Conservation (phyloP, 2,113 vertebrate genomes). For the Phalacrocorax aristotelis region DNA sequence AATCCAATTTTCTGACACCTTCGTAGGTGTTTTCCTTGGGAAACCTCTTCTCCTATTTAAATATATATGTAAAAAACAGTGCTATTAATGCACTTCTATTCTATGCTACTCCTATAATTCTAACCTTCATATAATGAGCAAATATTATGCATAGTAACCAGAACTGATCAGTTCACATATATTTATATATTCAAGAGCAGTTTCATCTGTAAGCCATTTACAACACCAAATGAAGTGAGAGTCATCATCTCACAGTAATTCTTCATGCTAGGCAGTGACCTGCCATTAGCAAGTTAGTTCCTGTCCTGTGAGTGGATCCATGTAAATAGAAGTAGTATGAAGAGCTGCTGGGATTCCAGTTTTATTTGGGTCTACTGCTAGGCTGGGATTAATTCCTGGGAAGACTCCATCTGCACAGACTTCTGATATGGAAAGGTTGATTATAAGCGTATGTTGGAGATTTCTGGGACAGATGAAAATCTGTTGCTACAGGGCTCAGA, state of each 20-base stretch:
- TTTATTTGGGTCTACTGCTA: slow-evolving; percentile 29
- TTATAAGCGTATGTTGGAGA: slow-evolving; percentile 44
- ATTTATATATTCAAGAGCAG: not conserved
- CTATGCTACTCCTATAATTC: not conserved
- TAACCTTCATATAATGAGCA: not conserved
- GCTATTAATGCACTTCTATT: not conserved
- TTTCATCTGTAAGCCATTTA: not conserved
- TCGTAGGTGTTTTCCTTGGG: not conserved
- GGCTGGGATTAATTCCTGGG: slow-evolving; percentile 43
- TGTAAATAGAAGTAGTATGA: not conserved
- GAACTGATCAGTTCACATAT: not conserved
- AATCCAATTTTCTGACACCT: not conserved
- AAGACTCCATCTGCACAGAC: slow-evolving; percentile 35
- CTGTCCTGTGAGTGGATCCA: not conserved
- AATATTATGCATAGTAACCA: not conserved
- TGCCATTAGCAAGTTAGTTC: not conserved
- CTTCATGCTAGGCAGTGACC: not conserved
- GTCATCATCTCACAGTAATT: not conserved
- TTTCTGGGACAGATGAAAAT: slow-evolving; percentile 41
- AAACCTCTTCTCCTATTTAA: not conserved
- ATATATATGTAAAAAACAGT: not conserved
- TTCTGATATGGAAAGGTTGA: slow-evolving; percentile 25
- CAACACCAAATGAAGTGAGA: not conserved
- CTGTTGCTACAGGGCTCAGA: not conserved
- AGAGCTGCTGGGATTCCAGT: not conserved